Evolutionary conservation across 2,888 invertebrate species (phyloP), one percentile per base, ranked within the genome.

Genomic region (Dicyrtomina minuta): DNA sequence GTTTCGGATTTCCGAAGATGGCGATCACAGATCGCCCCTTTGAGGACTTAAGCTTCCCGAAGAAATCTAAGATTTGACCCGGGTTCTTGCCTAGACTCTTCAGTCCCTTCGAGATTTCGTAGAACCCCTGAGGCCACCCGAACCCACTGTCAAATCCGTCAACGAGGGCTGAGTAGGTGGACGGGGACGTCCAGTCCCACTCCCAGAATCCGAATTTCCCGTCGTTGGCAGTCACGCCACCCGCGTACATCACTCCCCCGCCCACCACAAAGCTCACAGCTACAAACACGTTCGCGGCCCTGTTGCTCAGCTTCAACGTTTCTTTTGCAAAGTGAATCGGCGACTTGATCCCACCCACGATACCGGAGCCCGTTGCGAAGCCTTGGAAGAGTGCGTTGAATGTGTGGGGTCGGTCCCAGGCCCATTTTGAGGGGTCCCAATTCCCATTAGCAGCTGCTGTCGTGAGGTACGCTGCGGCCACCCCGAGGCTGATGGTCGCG

Each of bases 361-460:
- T 13, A 20, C 41, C 12, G 5, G 70, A 20, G 0, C 72, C 72
- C 1, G 22, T 46, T 8, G 41, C 15, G 10, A 22, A 51, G 0
- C 72, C 72, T 8, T 26, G 24, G 15, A 70, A 55, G 12, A 70
- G 13, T 1, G 67, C 56, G 6, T 20, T 43, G 20, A 22, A 70
- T 22, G 72, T 70, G 3, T 44, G 15, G 4, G 46, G 46, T 0
- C 49, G 61, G 3, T 51, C 39, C 66, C 66, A 72, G 4, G 43
- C 58, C 72, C 72, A 72, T 27, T 72, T 43, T 0, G 20, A 1
- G 1, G 66, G 66, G 46, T 70, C 66, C 62, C 62, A 72, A 6
- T 49, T 65, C 0, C 39, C 26, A 43, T 70, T 72, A n/a, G 68
- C 56, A 0, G 66, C 49, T 1, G 68, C 70, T 8, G 22, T 43